Base-by-base conservation (phyloP, 2,888 invertebrate species). In the Carpatolechia fugitivella region DNA sequence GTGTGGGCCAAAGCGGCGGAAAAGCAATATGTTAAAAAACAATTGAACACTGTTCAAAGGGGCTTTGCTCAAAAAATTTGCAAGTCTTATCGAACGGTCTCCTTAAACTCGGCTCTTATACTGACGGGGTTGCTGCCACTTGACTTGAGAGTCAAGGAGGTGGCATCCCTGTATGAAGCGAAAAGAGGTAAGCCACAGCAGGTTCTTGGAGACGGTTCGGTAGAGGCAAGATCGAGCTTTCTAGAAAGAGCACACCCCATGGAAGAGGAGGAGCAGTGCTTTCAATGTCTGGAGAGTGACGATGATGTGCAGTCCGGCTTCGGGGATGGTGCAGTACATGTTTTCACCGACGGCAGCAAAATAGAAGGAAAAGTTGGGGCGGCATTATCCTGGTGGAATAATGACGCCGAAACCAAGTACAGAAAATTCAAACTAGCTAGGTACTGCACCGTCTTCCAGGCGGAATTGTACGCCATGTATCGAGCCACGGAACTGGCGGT, bases 81-180 rank as follows among this genome's bases (percentile, higher is more conserved):
- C 0, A 29, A 10, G 6, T 51, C 52, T 8, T 40, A 56, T 24
- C 14, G 52, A 0, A 52, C 52, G 0, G 41, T 49, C 13, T 52
- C 56, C 16, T 36, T 47, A 8, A 33, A 46, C 24, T 51, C 54
- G 7, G 54, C 54, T 2, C 48, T 54, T 35, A n/a, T 47, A 7
- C 31, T 54, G 33, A 13, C 52, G 1, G 52, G 54, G 8, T n/a
- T 51, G 13, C 52, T 54, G 1, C 52, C 54, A 2, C 35, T 54
- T 0, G 51, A 57, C 48, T 51, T 52, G 35, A 7, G 56, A 20
- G 7, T 46, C 2, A 14, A 30, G 3, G 31, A 56, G 40, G 18
- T 29, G 30, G 52, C 49, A 24, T 36, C 11, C 10, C 14, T 44
- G 14, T 47, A 41, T 41, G 41, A 41, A 20, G 41, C 41, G 10